Evolutionary conservation across 1,140 invertebrate genomes (phyloP), one percentile per base, ranked within the genome.

Genomic region (Aphelenchoides besseyi): DNA sequence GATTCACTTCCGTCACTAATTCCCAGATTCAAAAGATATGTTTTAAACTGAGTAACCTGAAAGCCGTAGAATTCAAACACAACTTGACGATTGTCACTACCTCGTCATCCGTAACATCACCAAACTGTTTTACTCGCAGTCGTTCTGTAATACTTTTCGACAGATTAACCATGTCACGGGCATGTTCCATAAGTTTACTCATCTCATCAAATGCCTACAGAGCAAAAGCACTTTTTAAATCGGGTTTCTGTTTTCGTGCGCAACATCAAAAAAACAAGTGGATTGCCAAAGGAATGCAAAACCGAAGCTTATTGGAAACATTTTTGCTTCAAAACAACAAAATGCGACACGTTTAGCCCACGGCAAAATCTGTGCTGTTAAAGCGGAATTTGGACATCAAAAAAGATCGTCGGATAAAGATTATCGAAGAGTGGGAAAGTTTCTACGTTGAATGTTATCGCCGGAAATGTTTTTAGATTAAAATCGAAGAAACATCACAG

Each of bases 91-190:
- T 64, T 64, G 62, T 54, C 30, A 30, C 64, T 71, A 87, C 86
- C 84, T 98, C 96, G 88, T 98, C 95, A 85, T 97, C 93, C 9
- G 93, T 95, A 73, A 97, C 93, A 81, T 94, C 92, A 30, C 93
- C n/a, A n/a, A n/a, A 94, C 88, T 96, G 92, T 82, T 91, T 92
- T 79, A 95, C 92, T 88, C 91, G 89, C 79, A 98, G 93, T 89
- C 95, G 95, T 68, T 89, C 89, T 41, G 94, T 94, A 81, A 98
- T 97, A 70, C 88, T 91, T 84, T 93, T 93, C 0, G 94, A 93
- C 74, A 98, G 87, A 1, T 88, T 85, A 23, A 98, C 95, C 95
- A 98, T 98, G 74, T 97, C 94, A 87, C 96, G 93, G 2, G 95
- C 94, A 89, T 94, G 94, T 68, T 89, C 89, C 91, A 98, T 98